Percentiles rank a stretch among this genome's conserved stretches.
Evolutionary conservation across 2,888 invertebrate species (phyloP).

Genomic region (Caenorhabditis uteleia): DNA sequence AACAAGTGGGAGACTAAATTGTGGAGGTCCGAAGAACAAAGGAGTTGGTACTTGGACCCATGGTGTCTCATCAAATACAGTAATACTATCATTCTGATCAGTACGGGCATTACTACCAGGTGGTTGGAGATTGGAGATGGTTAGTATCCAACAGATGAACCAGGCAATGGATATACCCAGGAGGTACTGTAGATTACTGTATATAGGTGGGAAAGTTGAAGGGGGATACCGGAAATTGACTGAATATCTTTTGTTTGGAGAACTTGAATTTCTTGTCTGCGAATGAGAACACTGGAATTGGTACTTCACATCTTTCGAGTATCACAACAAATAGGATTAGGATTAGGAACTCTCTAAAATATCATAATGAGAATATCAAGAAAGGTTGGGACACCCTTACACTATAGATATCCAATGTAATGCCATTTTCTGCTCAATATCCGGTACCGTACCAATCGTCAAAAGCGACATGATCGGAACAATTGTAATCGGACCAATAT

Average conservation of each 20-base stretch:
- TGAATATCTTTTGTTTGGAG: slow-evolving; percentile 46
- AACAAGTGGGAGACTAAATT: slow-evolving; percentile 45
- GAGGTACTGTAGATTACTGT: slow-evolving; percentile 51
- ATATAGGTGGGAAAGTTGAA: no score
- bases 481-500: slow-evolving; percentile 65
- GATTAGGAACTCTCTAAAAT: slow-evolving; percentile 12
- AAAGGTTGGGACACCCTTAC: slow-evolving; percentile 17
- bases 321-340: slow-evolving; percentile 19
- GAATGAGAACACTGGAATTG: slow-evolving; percentile 14
- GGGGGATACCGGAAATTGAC: slow-evolving; percentile 56
- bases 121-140: slow-evolving; percentile 48
- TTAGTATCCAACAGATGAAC: slow-evolving; percentile 51
- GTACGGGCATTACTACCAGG: slow-evolving; percentile 44
- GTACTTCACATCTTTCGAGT: slow-evolving; percentile 14
- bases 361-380: not conserved
- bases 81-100: slow-evolving; percentile 50
- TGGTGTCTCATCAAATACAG: slow-evolving; percentile 47
- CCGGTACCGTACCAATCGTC: slow-evolving; percentile 53
- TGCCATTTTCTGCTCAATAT: slow-evolving; percentile 53
- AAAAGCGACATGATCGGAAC: slow-evolving; percentile 62
- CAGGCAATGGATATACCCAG: slow-evolving; percentile 53
- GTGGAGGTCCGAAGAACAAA: slow-evolving; percentile 55
- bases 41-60: slow-evolving; percentile 63
- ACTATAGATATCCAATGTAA: slow-evolving; percentile 65
- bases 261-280: not conserved